Base-by-base conservation (phyloP, 2,113 vertebrate genomes). In the Chionomys nivalis region DNA sequence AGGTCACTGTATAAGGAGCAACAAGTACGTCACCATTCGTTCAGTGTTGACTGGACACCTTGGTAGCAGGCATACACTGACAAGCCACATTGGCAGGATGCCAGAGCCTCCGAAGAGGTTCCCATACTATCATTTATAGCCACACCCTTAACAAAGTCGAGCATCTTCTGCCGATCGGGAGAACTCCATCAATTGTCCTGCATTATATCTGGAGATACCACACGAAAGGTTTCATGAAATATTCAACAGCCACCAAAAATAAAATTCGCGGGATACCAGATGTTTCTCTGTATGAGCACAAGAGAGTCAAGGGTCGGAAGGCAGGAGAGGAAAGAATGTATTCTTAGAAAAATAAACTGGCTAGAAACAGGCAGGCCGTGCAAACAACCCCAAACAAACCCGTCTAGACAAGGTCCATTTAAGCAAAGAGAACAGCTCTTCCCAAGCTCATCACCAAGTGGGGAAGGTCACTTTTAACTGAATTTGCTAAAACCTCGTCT, bases 281-380 rank as follows among this genome's bases (percentile, higher is more conserved):
- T 96, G 88, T 96, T 97, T 96, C 90, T 94, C 85, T 86, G 85
- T 81, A 95, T n/a, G 70, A 94, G 78, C 91, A 91, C 39, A 24
- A 42, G 65, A 28, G 7, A 96, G 86, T 72, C 70, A 68, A 94
- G 73, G 88, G 61, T 26, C 92, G 77, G 95, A 97, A 94, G 82
- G 88, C 72, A 95, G 65, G 58, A 97, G 52, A 96, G 93, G 88
- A 87, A 96, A 96, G 88, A 95, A 95, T 94, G 90, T 81, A 96
- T 68, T 89, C 76, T 96, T 93, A 95, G 94, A 92, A 97, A 96
- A 96, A 97, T 92, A 87, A 96, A 91, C 92, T 39, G 21, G 42
- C 42, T 90, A 76, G 94, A 94, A 94, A 92, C 36, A 87, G 90
- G 33, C 75, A 75, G 94, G 39, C 78, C 82, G 33, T 44, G 75